Conservation (phyloP, 2,888 invertebrate species). For the Cephus runcator region DNA sequence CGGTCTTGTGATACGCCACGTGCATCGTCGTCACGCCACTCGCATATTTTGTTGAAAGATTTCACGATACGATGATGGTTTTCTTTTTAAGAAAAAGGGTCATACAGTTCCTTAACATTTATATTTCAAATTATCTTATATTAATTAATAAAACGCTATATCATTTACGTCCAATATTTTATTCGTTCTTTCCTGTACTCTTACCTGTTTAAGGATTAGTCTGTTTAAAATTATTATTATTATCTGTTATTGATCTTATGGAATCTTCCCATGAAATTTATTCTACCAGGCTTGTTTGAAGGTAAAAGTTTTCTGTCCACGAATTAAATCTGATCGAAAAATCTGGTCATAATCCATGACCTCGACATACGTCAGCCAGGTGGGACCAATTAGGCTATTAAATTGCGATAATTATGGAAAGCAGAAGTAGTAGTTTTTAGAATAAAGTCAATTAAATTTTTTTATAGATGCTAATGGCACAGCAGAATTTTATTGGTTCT, state of each 20-base stretch:
- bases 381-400: constrained; percentile 42
- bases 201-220: too few species aligned
- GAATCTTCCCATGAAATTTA: too few species aligned
- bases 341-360: neutral
- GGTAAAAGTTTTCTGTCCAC: too few species aligned
- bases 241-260: too few species aligned
- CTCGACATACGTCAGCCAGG: neutral
- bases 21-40: neutral
- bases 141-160: constrained; percentile 57
- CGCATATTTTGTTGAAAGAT: constrained; percentile 1
- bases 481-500: neutral
- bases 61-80: constrained; percentile 8
- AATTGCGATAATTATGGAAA: constrained; percentile 57
- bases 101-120: constrained; percentile 60
- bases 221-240: too few species aligned
- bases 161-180: constrained; percentile 35
- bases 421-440: constrained; percentile 17
- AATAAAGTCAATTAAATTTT: neutral
- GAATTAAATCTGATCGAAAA: neutral
- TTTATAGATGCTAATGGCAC: neutral
- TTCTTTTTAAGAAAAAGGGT: constrained; percentile 51
- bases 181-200: neutral
- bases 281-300: too few species aligned
- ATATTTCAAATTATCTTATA: constrained; percentile 59
- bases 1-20: neutral